Conservation (phyloP, 2,888 invertebrate genomes). For the Celastrina argiolus region DNA sequence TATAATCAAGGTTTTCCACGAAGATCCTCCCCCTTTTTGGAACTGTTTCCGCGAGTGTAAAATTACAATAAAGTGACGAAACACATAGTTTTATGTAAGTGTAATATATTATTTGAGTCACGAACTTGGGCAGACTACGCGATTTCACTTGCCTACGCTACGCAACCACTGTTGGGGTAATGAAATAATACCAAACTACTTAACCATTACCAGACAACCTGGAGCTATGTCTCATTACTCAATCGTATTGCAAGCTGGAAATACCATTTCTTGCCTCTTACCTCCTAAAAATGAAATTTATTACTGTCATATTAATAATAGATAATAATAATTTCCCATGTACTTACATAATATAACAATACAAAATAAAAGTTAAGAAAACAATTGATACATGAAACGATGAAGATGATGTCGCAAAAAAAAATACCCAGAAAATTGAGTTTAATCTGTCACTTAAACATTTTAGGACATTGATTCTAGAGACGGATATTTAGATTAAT, state of each 20-base stretch:
- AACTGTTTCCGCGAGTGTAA: background rate
- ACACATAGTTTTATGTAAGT: slow-evolving; percentile 4
- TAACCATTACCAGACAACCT: slow-evolving; percentile 1
- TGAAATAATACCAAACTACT: slow-evolving; percentile 5
- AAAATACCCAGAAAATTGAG: no score
- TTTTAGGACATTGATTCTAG: no score
- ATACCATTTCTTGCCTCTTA: no score
- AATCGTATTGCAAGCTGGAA: background rate
- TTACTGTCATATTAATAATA: no score
- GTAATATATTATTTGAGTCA: slow-evolving; percentile 20
- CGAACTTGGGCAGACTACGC: slow-evolving; percentile 19
- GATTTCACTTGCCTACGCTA: slow-evolving; percentile 19
- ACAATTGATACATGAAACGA: no score
- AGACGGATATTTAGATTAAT: no score
- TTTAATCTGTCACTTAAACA: no score
- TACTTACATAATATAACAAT: no score
- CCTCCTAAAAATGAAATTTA: no score
- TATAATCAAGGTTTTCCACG: background rate
- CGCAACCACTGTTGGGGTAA: background rate
- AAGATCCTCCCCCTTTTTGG: slow-evolving; percentile 1
- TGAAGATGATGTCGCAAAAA: no score
- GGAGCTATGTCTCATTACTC: background rate
- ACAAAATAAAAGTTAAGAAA: no score
- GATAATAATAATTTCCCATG: no score
- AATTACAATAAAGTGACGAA: background rate